Evolutionary conservation across 2,888 invertebrate species (phyloP).

Genomic region (Macaria liturata): DNA sequence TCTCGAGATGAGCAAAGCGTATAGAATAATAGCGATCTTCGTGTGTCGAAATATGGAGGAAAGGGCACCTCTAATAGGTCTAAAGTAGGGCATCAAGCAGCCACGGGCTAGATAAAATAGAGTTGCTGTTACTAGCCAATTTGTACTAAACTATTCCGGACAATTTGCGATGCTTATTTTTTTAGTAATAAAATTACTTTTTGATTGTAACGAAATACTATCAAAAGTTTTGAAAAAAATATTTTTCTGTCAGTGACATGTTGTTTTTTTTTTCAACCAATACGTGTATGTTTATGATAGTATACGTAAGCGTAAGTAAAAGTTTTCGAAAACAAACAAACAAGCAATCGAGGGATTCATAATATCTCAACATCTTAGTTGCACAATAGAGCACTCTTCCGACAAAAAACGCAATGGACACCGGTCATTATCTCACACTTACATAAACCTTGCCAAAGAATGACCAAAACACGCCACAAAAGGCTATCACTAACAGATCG

Average conservation of each 20-base stretch:
- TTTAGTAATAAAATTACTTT: too few species aligned
- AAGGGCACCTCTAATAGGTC: conserved; percentile 13
- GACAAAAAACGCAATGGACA: conserved; percentile 14
- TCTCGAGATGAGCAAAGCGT: conserved; percentile 4
- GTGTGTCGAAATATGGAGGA: conserved; percentile 12
- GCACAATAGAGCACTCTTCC: neutral
- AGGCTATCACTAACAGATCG: conserved; percentile 62
- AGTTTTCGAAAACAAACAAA: too few species aligned
- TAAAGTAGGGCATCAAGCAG: conserved; percentile 5
- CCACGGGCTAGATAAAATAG: conserved; percentile 4
- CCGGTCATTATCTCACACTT: conserved; percentile 37
- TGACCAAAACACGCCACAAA: conserved; percentile 44
- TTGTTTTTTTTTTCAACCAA: too few species aligned
- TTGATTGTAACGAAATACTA: too few species aligned
- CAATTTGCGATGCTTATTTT: too few species aligned
- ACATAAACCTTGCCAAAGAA: conserved; percentile 35
- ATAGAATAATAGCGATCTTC: conserved; percentile 1
- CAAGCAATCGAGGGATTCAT: too few species aligned
- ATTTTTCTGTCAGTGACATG: too few species aligned
- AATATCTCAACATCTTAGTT: conserved; percentile 2
- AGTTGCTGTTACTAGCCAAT: conserved; percentile 1
- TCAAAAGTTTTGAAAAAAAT: too few species aligned
- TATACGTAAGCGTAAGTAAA: neutral
- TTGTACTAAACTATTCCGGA: neutral
- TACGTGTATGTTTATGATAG: too few species aligned